A percentile compares a stretch with the other conserved stretches of the same genome.
Conservation (phyloP, 2,888 invertebrate genomes). For the Gerris lacustris region DNA sequence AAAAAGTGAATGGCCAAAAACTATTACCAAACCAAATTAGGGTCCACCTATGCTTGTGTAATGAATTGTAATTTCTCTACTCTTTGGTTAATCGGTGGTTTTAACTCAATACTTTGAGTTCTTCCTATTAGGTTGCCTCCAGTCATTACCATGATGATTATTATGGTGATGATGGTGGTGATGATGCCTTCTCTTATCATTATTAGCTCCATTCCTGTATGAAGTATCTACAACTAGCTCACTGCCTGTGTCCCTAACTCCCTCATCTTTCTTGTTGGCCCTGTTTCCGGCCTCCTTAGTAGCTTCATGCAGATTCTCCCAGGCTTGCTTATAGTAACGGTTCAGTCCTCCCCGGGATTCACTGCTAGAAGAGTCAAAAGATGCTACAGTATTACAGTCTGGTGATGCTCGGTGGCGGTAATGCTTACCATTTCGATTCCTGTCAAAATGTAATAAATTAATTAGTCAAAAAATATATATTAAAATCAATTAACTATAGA, state of each 20-base stretch:
- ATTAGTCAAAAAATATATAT: conserved; percentile 6
- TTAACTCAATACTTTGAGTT: neutral
- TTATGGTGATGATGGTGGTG: conserved; percentile 53
- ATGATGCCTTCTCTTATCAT: conserved; percentile 55
- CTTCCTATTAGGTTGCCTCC: conserved; percentile 13
- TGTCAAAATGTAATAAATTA: conserved; percentile 36
- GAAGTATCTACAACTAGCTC: conserved; percentile 61
- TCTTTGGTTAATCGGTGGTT: no score
- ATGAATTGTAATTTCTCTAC: no score
- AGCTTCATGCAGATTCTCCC: conserved; percentile 83
- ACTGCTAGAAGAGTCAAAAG: conserved; percentile 75
- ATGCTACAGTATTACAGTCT: conserved; percentile 82
- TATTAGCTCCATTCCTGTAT: conserved; percentile 31
- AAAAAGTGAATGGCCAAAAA: no score
- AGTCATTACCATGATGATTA: conserved; percentile 37
- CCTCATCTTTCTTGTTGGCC: conserved; percentile 56
- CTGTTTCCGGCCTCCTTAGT: conserved; percentile 42
- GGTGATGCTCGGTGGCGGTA: conserved; percentile 79
- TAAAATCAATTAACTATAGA: conserved; percentile 7
- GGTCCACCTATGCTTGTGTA: no score
- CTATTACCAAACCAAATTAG: no score
- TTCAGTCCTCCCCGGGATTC: conserved; percentile 72
- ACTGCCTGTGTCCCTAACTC: conserved; percentile 57
- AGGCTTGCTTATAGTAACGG: conserved; percentile 79
- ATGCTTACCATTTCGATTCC: conserved; percentile 71